Evolutionary conservation across 1,140 invertebrate genomes (phyloP), one percentile per base, ranked within the genome.

Genomic region (Drosophila tsacasi): DNA sequence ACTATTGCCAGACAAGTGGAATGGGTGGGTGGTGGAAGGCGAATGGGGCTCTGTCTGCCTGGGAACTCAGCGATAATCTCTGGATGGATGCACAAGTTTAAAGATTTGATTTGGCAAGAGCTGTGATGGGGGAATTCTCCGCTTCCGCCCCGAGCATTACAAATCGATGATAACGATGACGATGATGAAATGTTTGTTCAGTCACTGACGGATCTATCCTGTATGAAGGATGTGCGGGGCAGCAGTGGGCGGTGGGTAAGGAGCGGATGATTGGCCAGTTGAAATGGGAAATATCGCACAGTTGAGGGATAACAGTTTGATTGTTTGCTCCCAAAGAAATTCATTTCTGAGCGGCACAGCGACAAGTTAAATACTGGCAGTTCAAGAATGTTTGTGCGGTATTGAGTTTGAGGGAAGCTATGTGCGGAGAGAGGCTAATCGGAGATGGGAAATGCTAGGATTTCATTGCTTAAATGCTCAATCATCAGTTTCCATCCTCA

Each of bases 71-170:
- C 72, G 80, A 86, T 86, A 86, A 87, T 81, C 76, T 52, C 67
- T 69, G 67, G 40, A 55, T 75, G 83, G 69, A 55, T 77, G 83
- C 66, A 62, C 65, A 87, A 87, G 76, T 87, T 87, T 84, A 89
- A 89, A 84, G 85, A 87, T 87, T 83, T 87, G 84, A 87, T 89
- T 87, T 89, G 68, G 55, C 67, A 77, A 89, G 80, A 65, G 79
- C 69, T 73, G 77, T 54, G 27, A 40, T 50, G 17, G 44, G 35
- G 40, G 57, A 78, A 78, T 57, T 59, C 49, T 49, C 63, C 37
- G 19, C 39, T 59, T 49, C 63, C 54, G 25, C 30, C 35, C 39
- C 58, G 59, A 63, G 55, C 44, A 68, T 80, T 52, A 64, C 79
- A 75, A 78, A 82, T 71, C 64, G 76, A 83, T 79, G 71, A 61